Percentiles rank a stretch among this genome's conserved stretches.
phyloP scores from a whole-genome alignment of 2,888 invertebrate species.

The Mellilla xanthometata region DNA sequence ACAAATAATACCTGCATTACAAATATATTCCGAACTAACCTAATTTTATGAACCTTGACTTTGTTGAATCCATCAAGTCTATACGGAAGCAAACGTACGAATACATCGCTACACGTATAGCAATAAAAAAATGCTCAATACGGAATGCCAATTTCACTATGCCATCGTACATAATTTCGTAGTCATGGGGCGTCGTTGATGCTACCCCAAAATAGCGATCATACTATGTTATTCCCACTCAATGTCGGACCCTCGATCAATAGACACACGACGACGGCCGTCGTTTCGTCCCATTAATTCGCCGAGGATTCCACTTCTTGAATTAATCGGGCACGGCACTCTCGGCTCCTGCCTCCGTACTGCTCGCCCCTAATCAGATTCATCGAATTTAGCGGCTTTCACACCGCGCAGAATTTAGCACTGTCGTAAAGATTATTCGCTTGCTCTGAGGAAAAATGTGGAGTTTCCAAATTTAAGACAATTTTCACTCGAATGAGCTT shows the following conservation, averaged over 20 bases:
- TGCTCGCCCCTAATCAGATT: slow-evolving; percentile 6
- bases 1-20: too few species aligned
- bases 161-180: slow-evolving; percentile 6
- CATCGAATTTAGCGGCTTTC: neutral
- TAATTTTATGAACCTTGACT: too few species aligned
- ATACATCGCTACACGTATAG: neutral
- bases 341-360: slow-evolving; percentile 39
- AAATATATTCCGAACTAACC: too few species aligned
- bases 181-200: slow-evolving; percentile 15
- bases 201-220: slow-evolving; percentile 20
- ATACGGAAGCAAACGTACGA: too few species aligned
- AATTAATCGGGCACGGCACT: slow-evolving; percentile 66
- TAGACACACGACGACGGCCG: slow-evolving; percentile 53
- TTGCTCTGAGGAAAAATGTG: neutral
- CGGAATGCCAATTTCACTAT: slow-evolving; percentile 15
- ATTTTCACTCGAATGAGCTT: neutral
- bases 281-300: slow-evolving; percentile 62
- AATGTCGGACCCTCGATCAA: slow-evolving; percentile 49
- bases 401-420: neutral
- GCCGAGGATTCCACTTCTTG: slow-evolving; percentile 64
- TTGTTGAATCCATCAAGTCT: too few species aligned
- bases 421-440: neutral
- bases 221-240: slow-evolving; percentile 26
- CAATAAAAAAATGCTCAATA: slow-evolving; percentile 2
- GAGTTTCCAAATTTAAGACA: neutral